phyloP scores from a whole-genome alignment of 2,113 vertebrate species.

The Aldabrachelys gigantea region DNA sequence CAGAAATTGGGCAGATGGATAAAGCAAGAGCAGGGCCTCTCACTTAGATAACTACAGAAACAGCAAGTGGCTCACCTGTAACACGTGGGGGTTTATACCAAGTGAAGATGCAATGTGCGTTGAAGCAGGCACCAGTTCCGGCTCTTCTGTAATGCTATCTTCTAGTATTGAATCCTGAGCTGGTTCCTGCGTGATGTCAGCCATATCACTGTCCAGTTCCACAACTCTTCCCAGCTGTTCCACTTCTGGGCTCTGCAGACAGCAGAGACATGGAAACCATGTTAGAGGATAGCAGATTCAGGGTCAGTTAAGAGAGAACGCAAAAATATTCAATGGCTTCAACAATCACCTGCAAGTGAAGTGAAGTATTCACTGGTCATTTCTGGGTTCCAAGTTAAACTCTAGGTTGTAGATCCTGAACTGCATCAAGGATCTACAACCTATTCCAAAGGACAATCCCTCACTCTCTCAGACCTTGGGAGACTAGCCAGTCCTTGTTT shows the following conservation, averaged over 20 bases:
- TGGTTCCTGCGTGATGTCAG: constrained; percentile 92
- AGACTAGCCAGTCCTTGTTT: too few relatives aligned
- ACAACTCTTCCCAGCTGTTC: constrained; percentile 82
- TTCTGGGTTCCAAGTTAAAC: neutral
- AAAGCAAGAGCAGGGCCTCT: too few relatives aligned
- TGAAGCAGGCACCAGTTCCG: constrained; percentile 83
- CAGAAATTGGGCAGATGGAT: rapidly evolving
- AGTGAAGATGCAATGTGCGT: constrained; percentile 87
- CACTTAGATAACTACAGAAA: rapidly evolving
- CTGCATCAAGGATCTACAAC: too few relatives aligned
- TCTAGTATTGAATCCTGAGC: constrained; percentile 73
- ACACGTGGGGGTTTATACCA: constrained; percentile 92
- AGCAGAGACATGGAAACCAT: constrained; percentile 34
- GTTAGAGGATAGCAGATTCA: constrained; percentile 24
- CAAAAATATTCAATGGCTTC: rapidly evolving
- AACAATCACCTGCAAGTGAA: neutral
- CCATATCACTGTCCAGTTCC: constrained; percentile 97
- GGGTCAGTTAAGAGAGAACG: neutral
- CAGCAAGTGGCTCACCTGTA: constrained; percentile 84
- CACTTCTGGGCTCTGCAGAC: constrained; percentile 79
- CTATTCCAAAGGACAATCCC: too few relatives aligned
- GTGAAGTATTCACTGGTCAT: neutral
- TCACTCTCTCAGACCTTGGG: too few relatives aligned
- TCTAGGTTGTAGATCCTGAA: too few relatives aligned
- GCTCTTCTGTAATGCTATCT: constrained; percentile 76